Conservation (phyloP, 2,797 vertebrate species). For the Chanos chanos region DNA sequence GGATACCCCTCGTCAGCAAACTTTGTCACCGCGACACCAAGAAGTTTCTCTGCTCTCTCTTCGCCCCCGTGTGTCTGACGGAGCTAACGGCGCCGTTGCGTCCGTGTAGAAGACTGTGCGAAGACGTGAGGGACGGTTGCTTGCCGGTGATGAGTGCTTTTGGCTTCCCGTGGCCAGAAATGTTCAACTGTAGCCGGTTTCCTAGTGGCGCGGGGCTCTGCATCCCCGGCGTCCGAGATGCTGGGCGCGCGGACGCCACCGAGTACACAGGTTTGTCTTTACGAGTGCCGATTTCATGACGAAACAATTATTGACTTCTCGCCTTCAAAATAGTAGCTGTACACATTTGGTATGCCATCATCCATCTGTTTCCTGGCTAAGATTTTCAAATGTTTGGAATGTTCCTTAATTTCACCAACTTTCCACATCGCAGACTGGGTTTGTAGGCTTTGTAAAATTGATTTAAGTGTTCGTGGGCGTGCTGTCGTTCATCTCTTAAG, state of each 20-base stretch:
- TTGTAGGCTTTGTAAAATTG: too few relatives aligned
- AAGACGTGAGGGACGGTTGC: slow-evolving; percentile 73
- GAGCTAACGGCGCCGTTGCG: slow-evolving; percentile 67
- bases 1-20: slow-evolving; percentile 76
- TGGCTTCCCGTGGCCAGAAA: slow-evolving; percentile 79
- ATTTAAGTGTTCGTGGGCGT: too few relatives aligned
- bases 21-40: slow-evolving; percentile 76
- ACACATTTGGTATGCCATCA: too few relatives aligned
- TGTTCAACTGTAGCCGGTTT: slow-evolving; percentile 78
- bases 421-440: too few relatives aligned
- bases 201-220: slow-evolving; percentile 70
- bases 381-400: too few relatives aligned
- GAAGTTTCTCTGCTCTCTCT: slow-evolving; percentile 80
- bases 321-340: too few relatives aligned
- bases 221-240: slow-evolving; percentile 62
- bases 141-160: slow-evolving; percentile 79
- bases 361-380: too few relatives aligned
- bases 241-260: slow-evolving; percentile 5
- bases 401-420: too few relatives aligned
- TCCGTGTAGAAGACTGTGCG: slow-evolving; percentile 72
- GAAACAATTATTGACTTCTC: too few relatives aligned
- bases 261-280: slow-evolving; percentile 11
- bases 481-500: too few relatives aligned
- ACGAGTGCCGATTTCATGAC: too few relatives aligned
- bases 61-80: slow-evolving; percentile 75